Percentiles rank a stretch among this genome's conserved stretches.
phyloP scores from a whole-genome alignment of 2,888 invertebrate species.

The Halocaridina rubra region DNA sequence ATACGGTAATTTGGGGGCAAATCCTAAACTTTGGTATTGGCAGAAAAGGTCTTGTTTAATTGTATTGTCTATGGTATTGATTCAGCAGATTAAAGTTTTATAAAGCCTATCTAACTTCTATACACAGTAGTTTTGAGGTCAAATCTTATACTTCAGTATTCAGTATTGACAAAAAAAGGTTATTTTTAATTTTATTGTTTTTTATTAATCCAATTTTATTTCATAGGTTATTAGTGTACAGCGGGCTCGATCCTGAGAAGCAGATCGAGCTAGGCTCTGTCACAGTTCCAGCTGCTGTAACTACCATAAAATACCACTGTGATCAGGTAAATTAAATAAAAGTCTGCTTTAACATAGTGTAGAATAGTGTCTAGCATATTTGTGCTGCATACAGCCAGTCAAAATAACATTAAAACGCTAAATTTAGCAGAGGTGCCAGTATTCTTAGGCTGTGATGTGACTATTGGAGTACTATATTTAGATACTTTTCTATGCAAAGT shows the following conservation, averaged over 20 bases:
- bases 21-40: too few relatives aligned
- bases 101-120: not conserved
- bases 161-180: not conserved
- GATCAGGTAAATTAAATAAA: slow-evolving; percentile 59
- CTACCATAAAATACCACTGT: slow-evolving; percentile 61
- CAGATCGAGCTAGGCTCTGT: slow-evolving; percentile 77
- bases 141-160: not conserved
- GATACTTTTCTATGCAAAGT: too few relatives aligned
- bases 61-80: not conserved
- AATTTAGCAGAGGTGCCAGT: too few relatives aligned
- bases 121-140: too few relatives aligned
- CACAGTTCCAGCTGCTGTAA: slow-evolving; percentile 74
- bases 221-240: slow-evolving; percentile 80
- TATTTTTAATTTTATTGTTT: not conserved
- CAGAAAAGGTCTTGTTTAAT: not conserved
- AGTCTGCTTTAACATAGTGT: too few relatives aligned
- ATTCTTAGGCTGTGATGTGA: too few relatives aligned
- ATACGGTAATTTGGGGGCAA: too few relatives aligned
- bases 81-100: not conserved
- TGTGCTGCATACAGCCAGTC: too few relatives aligned
- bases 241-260: slow-evolving; percentile 87
- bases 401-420: too few relatives aligned
- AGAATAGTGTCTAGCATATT: too few relatives aligned
- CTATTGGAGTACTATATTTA: too few relatives aligned
- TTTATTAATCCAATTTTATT: not conserved